Evolutionary conservation across 2,113 vertebrate species (phyloP), one percentile per base, ranked within the genome.

Genomic region (Morphnarchus princeps): DNA sequence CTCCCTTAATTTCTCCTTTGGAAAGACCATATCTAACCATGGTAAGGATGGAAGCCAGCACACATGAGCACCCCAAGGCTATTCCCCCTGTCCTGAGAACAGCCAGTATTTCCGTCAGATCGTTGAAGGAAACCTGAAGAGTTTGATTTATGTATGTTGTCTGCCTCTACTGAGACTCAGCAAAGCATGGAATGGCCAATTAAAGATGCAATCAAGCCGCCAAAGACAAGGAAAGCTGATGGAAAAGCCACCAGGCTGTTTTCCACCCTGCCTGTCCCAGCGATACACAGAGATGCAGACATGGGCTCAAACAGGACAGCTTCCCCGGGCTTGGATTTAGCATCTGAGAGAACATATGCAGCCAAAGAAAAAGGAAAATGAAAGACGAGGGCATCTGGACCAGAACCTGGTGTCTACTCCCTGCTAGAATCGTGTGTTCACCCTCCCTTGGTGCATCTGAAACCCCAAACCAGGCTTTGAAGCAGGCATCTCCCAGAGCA

Each of bases 71-170:
- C 50, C 10, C 43, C 58, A 62, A 57, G 62, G 79, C 57, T 72
- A 72, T 24, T 52, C 20, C 36, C 49, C 50, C 31, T 38, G 26
- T 11, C 54, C 63, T 3, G 3, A 67, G 43, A 69, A 40, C 38
- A 57, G 67, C 43, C 59, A 55, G 47, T 15, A 16, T 19, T 94
- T 90, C 58, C 62, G 93, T 79, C 88, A 88, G 86, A 47, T 79
- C 6, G 3, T 45, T 0, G 0, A 73, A 34, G 61, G 43, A 79
- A 94, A 74, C 73, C 72, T 31, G 22, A 66, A 34, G 69, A 76
- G 61, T 79, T 87, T 93, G 96, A 96, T 94, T 94, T 91, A 96
- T 87, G 86, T 24, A 38, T 4, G 58, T 34, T 93, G 82, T 91
- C 94, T 96, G 91, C 93, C 84, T 58, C 89, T 50, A 45, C 8